A percentile compares a stretch with the other conserved stretches of the same genome.
Conservation (phyloP, 2,113 vertebrate species). For the Pseudorectes ferrugineus region DNA sequence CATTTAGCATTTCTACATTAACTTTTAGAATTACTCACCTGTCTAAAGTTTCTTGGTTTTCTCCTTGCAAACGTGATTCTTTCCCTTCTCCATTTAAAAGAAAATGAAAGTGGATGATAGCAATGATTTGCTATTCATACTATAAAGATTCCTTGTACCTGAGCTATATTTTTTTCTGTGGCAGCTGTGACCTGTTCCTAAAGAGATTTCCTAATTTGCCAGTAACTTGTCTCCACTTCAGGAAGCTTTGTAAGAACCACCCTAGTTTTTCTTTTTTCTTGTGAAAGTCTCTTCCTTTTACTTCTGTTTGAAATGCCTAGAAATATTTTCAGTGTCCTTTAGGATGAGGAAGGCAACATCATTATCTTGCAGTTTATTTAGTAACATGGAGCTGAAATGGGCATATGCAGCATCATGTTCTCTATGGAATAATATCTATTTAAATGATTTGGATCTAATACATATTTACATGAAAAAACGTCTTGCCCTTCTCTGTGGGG, state of each 20-base stretch:
- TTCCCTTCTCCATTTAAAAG: neutral
- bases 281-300: neutral
- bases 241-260: neutral
- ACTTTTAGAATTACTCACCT: neutral
- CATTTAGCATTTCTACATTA: neutral
- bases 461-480: slow-evolving; percentile 54
- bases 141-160: neutral
- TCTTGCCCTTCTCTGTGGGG: slow-evolving; percentile 44
- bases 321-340: slow-evolving; percentile 33
- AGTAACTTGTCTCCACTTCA: neutral
- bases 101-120: neutral
- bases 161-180: neutral
- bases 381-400: slow-evolving; percentile 40
- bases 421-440: slow-evolving; percentile 52
- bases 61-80: neutral
- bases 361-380: slow-evolving; percentile 51
- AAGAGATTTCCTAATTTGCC: neutral
- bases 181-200: neutral
- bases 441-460: slow-evolving; percentile 58
- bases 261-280: neutral
- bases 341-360: neutral
- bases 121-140: neutral
- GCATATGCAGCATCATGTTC: slow-evolving; percentile 37
- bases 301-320: neutral
- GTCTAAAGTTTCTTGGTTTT: neutral